Percentiles rank a stretch among this genome's conserved stretches.
Evolutionary conservation across 2,113 vertebrate genomes (phyloP).

Genomic region (Nipponia nippon): DNA sequence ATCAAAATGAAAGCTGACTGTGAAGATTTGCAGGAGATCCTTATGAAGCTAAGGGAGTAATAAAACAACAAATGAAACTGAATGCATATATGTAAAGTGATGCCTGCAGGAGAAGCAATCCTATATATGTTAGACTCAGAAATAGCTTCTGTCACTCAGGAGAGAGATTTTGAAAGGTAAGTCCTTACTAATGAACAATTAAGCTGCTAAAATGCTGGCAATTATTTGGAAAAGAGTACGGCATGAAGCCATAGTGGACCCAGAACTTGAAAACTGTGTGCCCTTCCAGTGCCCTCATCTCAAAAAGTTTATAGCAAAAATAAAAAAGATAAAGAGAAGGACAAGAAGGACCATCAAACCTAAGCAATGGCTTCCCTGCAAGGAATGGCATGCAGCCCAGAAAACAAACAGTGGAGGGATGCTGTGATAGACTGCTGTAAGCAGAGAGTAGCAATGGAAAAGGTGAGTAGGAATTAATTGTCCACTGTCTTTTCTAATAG

Average conservation of each 20-base stretch:
- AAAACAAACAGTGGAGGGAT: neutral
- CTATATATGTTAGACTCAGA: neutral
- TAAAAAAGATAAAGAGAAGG: neutral
- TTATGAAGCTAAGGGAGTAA: neutral
- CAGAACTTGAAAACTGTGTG: neutral
- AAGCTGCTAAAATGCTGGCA: neutral
- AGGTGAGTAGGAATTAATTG: neutral
- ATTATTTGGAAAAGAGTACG: neutral
- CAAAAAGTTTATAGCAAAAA: neutral
- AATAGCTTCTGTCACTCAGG: neutral
- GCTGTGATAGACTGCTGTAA: neutral
- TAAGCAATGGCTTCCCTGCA: neutral
- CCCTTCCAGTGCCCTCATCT: neutral
- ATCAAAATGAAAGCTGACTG: neutral
- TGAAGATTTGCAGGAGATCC: neutral
- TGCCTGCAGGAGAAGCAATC: neutral
- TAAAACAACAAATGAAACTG: neutral
- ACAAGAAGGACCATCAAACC: neutral
- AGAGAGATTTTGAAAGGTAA: neutral
- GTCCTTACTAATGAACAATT: neutral
- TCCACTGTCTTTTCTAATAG: neutral
- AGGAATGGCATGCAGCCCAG: neutral
- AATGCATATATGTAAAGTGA: neutral
- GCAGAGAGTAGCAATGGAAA: neutral
- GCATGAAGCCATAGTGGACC: neutral